Evolutionary conservation across 2,113 vertebrate genomes (phyloP).

Genomic region (Crotalus tigris): DNA sequence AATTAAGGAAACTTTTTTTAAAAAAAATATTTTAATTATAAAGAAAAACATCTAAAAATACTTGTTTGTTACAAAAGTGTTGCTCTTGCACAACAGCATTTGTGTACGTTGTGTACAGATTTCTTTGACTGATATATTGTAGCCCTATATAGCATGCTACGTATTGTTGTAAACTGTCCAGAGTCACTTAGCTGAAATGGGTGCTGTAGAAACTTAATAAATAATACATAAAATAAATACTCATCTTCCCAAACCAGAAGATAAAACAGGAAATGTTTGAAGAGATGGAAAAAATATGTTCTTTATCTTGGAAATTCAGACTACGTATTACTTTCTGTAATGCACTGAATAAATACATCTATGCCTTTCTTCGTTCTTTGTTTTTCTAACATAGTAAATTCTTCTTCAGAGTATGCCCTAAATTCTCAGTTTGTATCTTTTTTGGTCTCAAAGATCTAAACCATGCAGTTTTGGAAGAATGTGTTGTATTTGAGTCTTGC

Average conservation of each 20-base stretch:
- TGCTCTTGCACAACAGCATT: not conserved
- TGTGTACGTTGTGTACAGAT: not conserved
- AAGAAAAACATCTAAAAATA: not conserved
- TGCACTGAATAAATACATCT: not conserved
- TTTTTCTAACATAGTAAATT: not conserved
- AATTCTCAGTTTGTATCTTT: not conserved
- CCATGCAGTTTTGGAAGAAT: not conserved
- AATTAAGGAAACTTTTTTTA: not conserved
- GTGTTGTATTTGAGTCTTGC: not conserved
- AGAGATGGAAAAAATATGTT: not conserved
- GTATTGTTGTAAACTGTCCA: not conserved
- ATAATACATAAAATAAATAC: not conserved
- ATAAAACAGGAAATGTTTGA: not conserved
- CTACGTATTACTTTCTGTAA: not conserved
- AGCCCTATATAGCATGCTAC: not conserved
- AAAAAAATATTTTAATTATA: not conserved
- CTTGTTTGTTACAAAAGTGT: not conserved
- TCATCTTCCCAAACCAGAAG: no score
- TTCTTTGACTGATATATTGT: not conserved
- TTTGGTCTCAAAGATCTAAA: not conserved
- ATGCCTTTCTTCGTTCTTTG: not conserved
- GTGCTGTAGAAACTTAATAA: not conserved
- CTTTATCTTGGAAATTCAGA: not conserved
- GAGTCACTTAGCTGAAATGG: not conserved
- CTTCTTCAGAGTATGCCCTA: not conserved